Evolutionary conservation across 2,888 invertebrate genomes (phyloP).

Genomic region (Dasypolia templi): DNA sequence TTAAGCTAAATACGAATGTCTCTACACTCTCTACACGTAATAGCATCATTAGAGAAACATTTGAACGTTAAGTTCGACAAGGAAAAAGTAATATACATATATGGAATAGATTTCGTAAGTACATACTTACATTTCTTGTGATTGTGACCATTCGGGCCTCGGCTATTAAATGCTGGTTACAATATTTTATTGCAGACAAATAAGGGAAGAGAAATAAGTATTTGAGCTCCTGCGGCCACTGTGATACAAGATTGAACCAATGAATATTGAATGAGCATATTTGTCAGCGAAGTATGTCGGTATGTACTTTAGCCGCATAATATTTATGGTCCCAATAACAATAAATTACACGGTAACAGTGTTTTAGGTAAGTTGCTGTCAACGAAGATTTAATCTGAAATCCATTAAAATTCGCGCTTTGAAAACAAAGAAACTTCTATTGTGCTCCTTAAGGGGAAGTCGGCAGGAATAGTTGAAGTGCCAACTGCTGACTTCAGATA

Average conservation of each 20-base stretch:
- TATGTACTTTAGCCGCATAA: conserved; percentile 30
- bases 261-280: conserved; percentile 56
- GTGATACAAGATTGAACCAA: conserved; percentile 40
- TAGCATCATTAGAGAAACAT: conserved; percentile 15
- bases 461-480: conserved; percentile 77
- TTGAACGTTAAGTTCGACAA: conserved; percentile 17
- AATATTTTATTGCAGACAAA: conserved; percentile 58
- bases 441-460: conserved; percentile 79
- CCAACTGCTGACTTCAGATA: conserved; percentile 75
- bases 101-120: conserved; percentile 34
- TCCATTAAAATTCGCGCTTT: conserved; percentile 79
- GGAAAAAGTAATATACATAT: conserved; percentile 33
- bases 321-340: conserved; percentile 55
- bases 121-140: conserved; percentile 19
- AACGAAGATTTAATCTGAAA: conserved; percentile 80
- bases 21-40: conserved; percentile 6
- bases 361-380: conserved; percentile 70
- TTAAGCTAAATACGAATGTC: conserved; percentile 11
- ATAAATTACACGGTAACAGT: conserved; percentile 63
- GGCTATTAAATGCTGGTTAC: conserved; percentile 36
- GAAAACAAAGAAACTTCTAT: conserved; percentile 81
- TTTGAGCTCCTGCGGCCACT: conserved; percentile 34
- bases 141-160: conserved; percentile 7
- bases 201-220: conserved; percentile 50
- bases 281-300: conserved; percentile 48